These are phyloP conservation scores for Drosophila ezoana DNA, from an alignment of 2,888 invertebrate genomes.

Conservation along the genomic window DNA sequence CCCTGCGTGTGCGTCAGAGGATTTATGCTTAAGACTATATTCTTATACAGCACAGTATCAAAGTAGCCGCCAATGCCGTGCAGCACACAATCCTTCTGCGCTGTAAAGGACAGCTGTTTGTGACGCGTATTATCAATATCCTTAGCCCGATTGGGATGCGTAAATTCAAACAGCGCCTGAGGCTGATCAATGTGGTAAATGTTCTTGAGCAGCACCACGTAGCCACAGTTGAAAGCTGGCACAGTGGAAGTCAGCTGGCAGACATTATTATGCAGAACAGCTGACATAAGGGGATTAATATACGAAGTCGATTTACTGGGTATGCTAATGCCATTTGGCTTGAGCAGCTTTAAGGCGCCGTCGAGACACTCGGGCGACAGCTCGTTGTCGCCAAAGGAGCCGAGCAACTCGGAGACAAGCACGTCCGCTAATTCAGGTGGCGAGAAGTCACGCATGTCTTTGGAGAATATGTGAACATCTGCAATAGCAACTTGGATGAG, in stretches of 20 bases:
- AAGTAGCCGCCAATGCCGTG: conserved; percentile 99
- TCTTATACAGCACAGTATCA: conserved; percentile 93
- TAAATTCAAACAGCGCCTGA: conserved; percentile 91
- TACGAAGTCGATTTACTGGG: conserved; percentile 95
- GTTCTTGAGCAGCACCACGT: conserved; percentile 91
- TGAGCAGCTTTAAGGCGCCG: conserved; percentile 94
- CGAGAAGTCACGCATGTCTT: conserved; percentile 94
- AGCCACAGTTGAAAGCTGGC: conserved; percentile 90
- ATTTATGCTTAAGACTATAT: conserved; percentile 94
- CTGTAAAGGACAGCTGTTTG: conserved; percentile 88
- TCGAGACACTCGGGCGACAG: conserved; percentile 99
- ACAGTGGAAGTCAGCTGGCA: conserved; percentile 74
- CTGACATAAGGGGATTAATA: conserved; percentile 96
- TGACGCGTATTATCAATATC: conserved; percentile 90
- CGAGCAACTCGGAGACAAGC: conserved; percentile 97
- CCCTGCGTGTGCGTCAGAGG: conserved; percentile 94
- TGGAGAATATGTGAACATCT: conserved; percentile 91
- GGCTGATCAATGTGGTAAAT: conserved; percentile 83
- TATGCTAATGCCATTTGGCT: conserved; percentile 95
- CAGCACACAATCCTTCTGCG: conserved; percentile 91
- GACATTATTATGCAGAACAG: conserved; percentile 93
- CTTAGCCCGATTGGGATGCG: conserved; percentile 93
- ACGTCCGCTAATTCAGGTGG: conserved; percentile 96
- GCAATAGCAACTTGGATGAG: background rate
- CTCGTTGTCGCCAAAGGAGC: conserved; percentile 99